These are phyloP conservation scores for Trematocara marginatum DNA, from an alignment of 2,113 vertebrate genomes.

Conservation along the genomic window DNA sequence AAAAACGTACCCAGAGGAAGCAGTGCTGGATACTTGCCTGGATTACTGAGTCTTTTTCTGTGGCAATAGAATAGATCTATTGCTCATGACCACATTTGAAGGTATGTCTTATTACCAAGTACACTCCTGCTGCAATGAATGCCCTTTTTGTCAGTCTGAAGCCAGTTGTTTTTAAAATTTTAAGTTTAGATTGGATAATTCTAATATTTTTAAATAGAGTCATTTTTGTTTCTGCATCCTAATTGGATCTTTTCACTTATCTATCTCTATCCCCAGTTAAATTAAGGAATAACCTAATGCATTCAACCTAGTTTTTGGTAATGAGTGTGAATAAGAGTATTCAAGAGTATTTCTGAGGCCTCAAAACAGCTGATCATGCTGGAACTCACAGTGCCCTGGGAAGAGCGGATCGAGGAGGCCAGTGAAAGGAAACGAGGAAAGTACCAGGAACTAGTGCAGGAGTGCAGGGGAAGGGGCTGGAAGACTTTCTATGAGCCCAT, in stretches of 20 bases:
- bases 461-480: background rate
- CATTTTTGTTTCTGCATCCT: too few relatives aligned
- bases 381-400: background rate
- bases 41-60: slow-evolving; percentile 31
- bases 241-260: background rate
- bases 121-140: background rate
- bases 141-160: background rate
- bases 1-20: slow-evolving; percentile 15
- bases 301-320: background rate
- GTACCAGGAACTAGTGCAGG: background rate
- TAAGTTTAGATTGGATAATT: too few relatives aligned
- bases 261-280: background rate
- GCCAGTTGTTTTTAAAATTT: too few relatives aligned
- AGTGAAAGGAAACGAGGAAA: background rate
- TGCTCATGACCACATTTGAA: slow-evolving; percentile 60
- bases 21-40: slow-evolving; percentile 31
- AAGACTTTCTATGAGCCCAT: too few relatives aligned
- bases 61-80: slow-evolving; percentile 26
- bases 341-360: background rate
- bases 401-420: background rate
- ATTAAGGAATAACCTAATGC: background rate
- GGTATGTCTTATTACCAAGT: slow-evolving; percentile 38
- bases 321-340: background rate
- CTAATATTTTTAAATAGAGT: too few relatives aligned
- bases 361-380: background rate